Conservation (phyloP, 2,888 invertebrate genomes). For the Eupithecia subfuscata region DNA sequence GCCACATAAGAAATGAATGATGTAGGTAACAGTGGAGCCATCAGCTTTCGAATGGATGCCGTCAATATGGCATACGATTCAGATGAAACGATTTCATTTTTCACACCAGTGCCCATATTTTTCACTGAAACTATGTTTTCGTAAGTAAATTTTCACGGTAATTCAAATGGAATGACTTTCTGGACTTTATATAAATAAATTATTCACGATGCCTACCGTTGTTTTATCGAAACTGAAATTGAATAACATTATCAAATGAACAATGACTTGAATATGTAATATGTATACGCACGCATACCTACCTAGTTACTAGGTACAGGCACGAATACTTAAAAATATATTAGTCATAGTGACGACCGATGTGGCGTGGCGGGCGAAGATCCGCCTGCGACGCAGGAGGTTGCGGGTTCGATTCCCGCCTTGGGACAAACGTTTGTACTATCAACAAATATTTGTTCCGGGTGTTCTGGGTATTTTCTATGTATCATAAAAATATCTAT, state of each 20-base stretch:
- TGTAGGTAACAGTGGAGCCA: slow-evolving; percentile 5
- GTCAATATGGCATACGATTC: slow-evolving; percentile 13
- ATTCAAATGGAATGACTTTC: slow-evolving; percentile 44
- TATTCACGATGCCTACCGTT: neutral
- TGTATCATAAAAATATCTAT: no score
- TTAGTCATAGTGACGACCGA: neutral
- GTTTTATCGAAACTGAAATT: neutral
- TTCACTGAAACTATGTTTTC: slow-evolving; percentile 4
- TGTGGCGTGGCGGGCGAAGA: no score
- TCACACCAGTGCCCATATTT: slow-evolving; percentile 15
- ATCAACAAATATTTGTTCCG: no score
- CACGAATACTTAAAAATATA: neutral
- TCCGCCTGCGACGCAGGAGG: no score
- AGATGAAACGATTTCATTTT: slow-evolving; percentile 18
- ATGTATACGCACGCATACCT: neutral
- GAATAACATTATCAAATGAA: neutral
- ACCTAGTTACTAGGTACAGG: neutral
- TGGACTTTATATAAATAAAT: slow-evolving; percentile 42
- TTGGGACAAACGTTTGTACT: no score
- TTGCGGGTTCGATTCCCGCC: no score
- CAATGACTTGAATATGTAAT: neutral
- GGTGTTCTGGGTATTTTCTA: no score
- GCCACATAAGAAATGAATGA: neutral
- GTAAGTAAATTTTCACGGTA: neutral
- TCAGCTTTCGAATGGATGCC: slow-evolving; percentile 1